Percentiles rank a stretch among this genome's conserved stretches.
phyloP scores from a whole-genome alignment of 1,140 invertebrate species.

The Helicoverpa zea region DNA sequence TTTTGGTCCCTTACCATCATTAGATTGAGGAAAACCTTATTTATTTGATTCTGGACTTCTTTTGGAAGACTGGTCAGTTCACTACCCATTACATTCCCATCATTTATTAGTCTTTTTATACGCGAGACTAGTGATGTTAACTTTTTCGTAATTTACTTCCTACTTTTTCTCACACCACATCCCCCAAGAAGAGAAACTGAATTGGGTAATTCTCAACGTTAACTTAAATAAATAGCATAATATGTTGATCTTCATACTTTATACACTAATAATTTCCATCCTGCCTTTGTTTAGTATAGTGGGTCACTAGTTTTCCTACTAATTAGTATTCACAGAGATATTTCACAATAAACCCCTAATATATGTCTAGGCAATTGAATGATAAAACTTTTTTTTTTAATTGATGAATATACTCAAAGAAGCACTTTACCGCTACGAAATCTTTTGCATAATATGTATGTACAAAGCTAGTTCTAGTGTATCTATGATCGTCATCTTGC shows the following conservation, averaged over 20 bases:
- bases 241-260: constrained; percentile 41
- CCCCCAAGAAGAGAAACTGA: neutral
- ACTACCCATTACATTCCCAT: constrained; percentile 14
- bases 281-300: constrained; percentile 30
- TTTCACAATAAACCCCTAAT: constrained; percentile 55
- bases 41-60: constrained; percentile 22
- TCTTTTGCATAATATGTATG: constrained; percentile 55
- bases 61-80: constrained; percentile 38
- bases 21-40: constrained; percentile 37
- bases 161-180: neutral
- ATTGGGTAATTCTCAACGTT: constrained; percentile 2
- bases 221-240: constrained; percentile 42
- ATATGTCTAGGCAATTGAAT: constrained; percentile 57
- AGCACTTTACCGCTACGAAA: constrained; percentile 62
- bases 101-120: constrained; percentile 9
- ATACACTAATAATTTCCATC: constrained; percentile 23
- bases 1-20: constrained; percentile 46
- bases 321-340: constrained; percentile 55
- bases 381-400: constrained; percentile 52
- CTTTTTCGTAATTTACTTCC: constrained; percentile 5
- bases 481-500: constrained; percentile 42
- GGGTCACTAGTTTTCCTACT: constrained; percentile 42
- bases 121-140: neutral
- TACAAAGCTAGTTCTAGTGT: constrained; percentile 60
- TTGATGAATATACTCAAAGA: constrained; percentile 56